Conservation (phyloP, 30 jellyfish, hydroid and myxozoan species). For the Sanderia malayensis region DNA sequence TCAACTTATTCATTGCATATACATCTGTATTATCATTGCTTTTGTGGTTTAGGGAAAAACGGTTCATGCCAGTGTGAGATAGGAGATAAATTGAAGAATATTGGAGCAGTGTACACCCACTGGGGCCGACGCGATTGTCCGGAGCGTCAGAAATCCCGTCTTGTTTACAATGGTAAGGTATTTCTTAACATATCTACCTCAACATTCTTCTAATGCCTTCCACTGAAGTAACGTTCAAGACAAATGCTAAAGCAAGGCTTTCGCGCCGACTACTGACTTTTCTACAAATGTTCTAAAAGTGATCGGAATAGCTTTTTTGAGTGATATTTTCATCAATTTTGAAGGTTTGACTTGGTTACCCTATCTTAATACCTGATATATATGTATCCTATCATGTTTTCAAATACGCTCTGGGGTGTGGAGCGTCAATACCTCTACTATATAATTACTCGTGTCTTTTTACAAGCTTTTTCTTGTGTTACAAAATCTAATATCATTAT, state of each 20-base stretch:
- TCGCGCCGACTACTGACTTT: too few relatives aligned
- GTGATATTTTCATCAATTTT: background rate
- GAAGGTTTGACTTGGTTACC: background rate
- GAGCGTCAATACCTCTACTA: background rate
- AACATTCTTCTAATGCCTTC: too few relatives aligned
- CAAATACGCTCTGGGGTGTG: background rate
- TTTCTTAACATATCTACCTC: too few relatives aligned
- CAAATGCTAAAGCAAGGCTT: too few relatives aligned
- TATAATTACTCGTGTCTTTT: background rate
- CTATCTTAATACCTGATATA: background rate
- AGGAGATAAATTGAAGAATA: slow-evolving; percentile 27
- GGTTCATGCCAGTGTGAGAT: slow-evolving; percentile 73
- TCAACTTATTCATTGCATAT: too few relatives aligned
- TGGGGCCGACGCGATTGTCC: slow-evolving; percentile 96
- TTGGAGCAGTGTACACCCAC: slow-evolving; percentile 58
- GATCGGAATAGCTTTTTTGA: too few relatives aligned
- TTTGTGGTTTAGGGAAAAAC: slow-evolving; percentile 73
- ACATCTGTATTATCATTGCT: too few relatives aligned
- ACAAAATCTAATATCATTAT: background rate
- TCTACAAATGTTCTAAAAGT: too few relatives aligned
- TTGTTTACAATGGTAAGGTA: slow-evolving; percentile 50
- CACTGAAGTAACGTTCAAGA: too few relatives aligned
- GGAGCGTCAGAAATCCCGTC: slow-evolving; percentile 20
- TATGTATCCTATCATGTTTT: background rate
- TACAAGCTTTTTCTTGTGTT: background rate